These are phyloP conservation scores for Pseudanteris insignis DNA, from an alignment of 2,888 invertebrate species.

Conservation along the genomic window DNA sequence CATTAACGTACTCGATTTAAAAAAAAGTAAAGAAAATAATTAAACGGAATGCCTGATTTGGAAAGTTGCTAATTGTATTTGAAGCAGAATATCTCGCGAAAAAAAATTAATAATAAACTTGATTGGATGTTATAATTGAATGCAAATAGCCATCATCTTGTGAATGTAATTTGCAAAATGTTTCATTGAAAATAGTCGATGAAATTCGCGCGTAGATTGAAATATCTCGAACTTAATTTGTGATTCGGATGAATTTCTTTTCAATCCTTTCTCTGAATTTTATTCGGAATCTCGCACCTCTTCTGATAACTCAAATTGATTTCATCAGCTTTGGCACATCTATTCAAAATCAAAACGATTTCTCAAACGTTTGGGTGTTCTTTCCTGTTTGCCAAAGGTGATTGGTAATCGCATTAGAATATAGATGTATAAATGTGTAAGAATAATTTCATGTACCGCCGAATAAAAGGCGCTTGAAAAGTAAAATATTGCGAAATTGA, in stretches of 20 bases:
- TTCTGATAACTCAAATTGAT: neutral
- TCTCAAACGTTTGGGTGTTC: conserved; percentile 2
- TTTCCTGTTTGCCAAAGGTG: conserved; percentile 25
- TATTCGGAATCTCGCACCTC: neutral
- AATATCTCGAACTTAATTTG: too few relatives aligned
- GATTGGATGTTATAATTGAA: too few relatives aligned
- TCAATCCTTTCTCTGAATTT: neutral
- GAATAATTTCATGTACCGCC: conserved; percentile 25
- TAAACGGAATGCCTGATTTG: too few relatives aligned
- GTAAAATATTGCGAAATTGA: conserved; percentile 40
- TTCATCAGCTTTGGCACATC: neutral
- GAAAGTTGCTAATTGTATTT: too few relatives aligned
- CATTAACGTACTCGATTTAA: too few relatives aligned
- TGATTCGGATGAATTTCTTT: neutral
- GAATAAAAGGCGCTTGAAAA: conserved; percentile 38
- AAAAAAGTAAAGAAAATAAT: too few relatives aligned
- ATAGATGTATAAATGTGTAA: conserved; percentile 10
- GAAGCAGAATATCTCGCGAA: too few relatives aligned
- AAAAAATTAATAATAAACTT: too few relatives aligned
- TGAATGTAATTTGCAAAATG: too few relatives aligned
- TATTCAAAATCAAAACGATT: conserved; percentile 7
- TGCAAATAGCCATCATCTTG: too few relatives aligned
- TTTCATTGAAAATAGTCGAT: too few relatives aligned
- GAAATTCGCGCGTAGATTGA: neutral
- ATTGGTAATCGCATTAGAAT: conserved; percentile 20